Evolutionary conservation across 92 coral and sea anemone genomes (phyloP), one percentile per base, ranked within the genome.

Genomic region (Siderastrea radians): DNA sequence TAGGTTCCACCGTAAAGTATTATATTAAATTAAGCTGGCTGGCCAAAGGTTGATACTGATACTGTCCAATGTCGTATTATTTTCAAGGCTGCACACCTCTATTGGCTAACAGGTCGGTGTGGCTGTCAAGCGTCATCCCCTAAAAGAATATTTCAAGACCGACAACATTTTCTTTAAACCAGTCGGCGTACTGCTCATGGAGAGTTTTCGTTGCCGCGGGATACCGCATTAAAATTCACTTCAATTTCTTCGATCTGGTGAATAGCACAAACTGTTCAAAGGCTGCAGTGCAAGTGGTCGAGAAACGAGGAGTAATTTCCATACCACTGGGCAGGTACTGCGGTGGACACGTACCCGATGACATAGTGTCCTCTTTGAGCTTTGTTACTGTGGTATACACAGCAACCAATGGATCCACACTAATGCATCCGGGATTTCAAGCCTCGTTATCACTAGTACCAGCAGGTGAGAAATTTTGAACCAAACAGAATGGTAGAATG

Each of bases 131-230:
- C 8, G 3, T 0, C 16, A 43, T 19, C 16, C n/a, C 62, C 50
- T 44, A 64, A 3, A 26, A 5, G 7, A 61, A 84, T 55, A 84
- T 84, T 52, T 72, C 80, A 84, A 84, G 80, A 43, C 81, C 87
- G 5, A 84, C 74, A 51, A 13, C 74, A n/a, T 84, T 51, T 54
- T 62, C 72, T 5, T 73, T 53, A 52, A 84, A 62, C 46, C 50
- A 26, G 63, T 84, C 87, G 5, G 80, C 73, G 66, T 68, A 49
- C 54, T 90, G 90, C n/a, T 90, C 84, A 11, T 90, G 91, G 93
- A n/a, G 48, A 44, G 78, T 86, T 49, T 5, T 8, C 15, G 90
- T 81, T 43, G 75, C 88, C 14, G 44, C 19, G 3, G 90, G 90
- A 59, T 50, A 57, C 14, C 68, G 72, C 38, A 84, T 84, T 13